These are phyloP conservation scores for Eulemur rufifrons DNA, from an alignment of 2,113 vertebrate genomes.

Conservation along the genomic window DNA sequence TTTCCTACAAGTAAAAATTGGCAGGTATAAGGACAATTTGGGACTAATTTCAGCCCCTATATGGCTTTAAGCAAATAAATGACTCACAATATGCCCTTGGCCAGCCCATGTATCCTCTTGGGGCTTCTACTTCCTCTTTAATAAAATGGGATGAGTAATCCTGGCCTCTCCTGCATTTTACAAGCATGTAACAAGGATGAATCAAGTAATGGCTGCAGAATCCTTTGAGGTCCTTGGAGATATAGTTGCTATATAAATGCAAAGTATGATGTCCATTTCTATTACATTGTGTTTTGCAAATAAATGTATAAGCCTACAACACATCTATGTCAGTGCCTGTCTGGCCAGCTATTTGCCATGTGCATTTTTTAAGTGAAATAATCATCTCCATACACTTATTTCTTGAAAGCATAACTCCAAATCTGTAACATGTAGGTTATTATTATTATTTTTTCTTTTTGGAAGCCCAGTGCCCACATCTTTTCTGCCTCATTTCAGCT, in stretches of 20 bases:
- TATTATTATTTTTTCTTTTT: background rate
- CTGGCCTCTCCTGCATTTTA: constrained; percentile 65
- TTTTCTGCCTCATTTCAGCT: constrained; percentile 52
- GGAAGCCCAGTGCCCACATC: background rate
- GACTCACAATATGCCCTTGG: constrained; percentile 56
- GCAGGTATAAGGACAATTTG: constrained; percentile 54
- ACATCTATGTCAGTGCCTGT: constrained; percentile 18
- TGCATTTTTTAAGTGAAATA: background rate
- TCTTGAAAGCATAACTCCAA: constrained; percentile 10
- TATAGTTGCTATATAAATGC: constrained; percentile 78
- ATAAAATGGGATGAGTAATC: constrained; percentile 68
- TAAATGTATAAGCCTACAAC: constrained; percentile 56
- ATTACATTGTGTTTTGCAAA: constrained; percentile 67
- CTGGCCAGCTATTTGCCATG: constrained; percentile 29
- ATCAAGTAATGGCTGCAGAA: constrained; percentile 68
- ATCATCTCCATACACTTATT: constrained; percentile 46
- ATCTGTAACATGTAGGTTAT: background rate
- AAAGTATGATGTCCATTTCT: constrained; percentile 71
- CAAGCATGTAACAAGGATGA: constrained; percentile 63
- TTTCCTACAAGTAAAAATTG: constrained; percentile 19
- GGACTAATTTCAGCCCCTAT: constrained; percentile 55
- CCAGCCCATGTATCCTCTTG: constrained; percentile 1
- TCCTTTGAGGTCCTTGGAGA: constrained; percentile 75
- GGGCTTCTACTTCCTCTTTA: constrained; percentile 50
- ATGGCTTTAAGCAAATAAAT: constrained; percentile 64